Base-by-base conservation (phyloP, 2,113 vertebrate genomes). In the Hyperoodon ampullatus region DNA sequence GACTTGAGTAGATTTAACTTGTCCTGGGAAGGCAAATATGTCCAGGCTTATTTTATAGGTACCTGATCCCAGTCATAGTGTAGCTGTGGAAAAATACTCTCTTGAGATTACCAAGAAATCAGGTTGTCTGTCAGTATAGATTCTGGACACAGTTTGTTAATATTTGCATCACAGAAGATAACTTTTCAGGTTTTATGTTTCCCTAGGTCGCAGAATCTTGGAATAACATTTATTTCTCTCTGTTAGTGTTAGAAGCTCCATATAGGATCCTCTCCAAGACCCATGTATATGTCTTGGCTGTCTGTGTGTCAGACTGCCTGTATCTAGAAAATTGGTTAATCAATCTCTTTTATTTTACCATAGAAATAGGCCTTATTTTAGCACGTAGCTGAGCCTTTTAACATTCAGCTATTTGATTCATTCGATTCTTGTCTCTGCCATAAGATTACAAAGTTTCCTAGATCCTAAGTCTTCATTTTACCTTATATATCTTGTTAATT, bases 401-500 rank as follows among this genome's bases (percentile, higher is more conserved):
- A 55, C 6, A 26, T 87, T 55, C 21, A 90, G 21, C 42, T 55
- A 21, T 90, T 75, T 87, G 61, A 89, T 28, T 88, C 19, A 93
- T 53, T 94, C 61, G 83, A 0, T 95, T 92, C 53, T 88, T 58
- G 1, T 9, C 21, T 88, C 50, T 88, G 18, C 39, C n/a, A 3
- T 88, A 65, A 92, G 35, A 80, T 85, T n/a, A 66, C 74, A 13
- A 88, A 33, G 50, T 66, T 97, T 95, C n/a, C 13, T 84, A 66
- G 68, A 66, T n/a, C 44, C 14, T 81, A 55, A 84, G 61, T 50
- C 44, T 93, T 84, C 66, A 88, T 90, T 89, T 96, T 93, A 84
- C n/a, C 15, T 93, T 84, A 77, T 33, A 15, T 74, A 24, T 42
- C 35, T 88, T 91, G 1, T 90, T 21, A 72, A 65, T 92, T 80